phyloP scores from a whole-genome alignment of 2,888 invertebrate genomes.

The Apodemia mormo region DNA sequence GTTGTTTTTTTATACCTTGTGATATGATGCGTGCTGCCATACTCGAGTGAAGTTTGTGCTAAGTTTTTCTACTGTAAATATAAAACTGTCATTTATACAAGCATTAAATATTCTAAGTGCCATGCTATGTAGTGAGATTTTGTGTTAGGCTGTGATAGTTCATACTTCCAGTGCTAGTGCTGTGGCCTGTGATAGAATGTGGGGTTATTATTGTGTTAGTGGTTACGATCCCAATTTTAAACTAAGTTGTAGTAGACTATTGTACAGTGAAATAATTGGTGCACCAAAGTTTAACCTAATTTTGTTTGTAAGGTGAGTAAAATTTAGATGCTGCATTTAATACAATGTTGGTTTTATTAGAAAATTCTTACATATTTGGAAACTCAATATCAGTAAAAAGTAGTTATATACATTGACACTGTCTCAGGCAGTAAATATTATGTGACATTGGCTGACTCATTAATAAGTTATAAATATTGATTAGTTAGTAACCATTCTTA shows the following conservation, averaged over 20 bases:
- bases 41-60: constrained; percentile 33
- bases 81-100: constrained; percentile 10
- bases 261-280: constrained; percentile 9
- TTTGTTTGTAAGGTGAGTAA: constrained; percentile 11
- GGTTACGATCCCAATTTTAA: constrained; percentile 21
- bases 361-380: background rate
- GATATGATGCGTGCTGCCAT: constrained; percentile 50
- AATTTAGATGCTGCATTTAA: background rate
- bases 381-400: background rate
- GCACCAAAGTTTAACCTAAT: constrained; percentile 2
- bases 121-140: constrained; percentile 27
- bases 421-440: no score
- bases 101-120: constrained; percentile 20
- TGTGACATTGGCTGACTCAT: no score
- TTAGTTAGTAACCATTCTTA: no score
- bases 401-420: constrained; percentile 29
- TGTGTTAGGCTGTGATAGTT: constrained; percentile 28
- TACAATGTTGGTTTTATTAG: no score
- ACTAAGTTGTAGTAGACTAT: constrained; percentile 13
- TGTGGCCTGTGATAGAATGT: constrained; percentile 28
- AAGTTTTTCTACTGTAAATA: constrained; percentile 24
- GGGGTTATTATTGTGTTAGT: constrained; percentile 25
- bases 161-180: constrained; percentile 32
- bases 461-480: no score
- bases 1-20: constrained; percentile 79